These are phyloP conservation scores for Onychorhynchus coronatus DNA, from an alignment of 2,113 vertebrate species.

Conservation along the genomic window DNA sequence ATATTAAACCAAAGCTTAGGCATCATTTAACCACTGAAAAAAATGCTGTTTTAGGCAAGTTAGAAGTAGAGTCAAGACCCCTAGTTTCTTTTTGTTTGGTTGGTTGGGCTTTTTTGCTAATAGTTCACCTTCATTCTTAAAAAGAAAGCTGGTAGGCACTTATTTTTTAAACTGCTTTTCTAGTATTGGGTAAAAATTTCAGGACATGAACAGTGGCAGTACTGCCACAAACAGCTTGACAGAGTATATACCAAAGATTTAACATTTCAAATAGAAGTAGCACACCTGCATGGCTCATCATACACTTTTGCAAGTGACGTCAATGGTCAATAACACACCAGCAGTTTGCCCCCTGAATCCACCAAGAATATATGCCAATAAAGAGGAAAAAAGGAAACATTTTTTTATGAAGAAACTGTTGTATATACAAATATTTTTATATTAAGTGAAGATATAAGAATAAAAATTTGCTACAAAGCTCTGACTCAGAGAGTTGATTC, in stretches of 20 bases:
- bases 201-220: not conserved
- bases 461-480: not conserved
- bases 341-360: not conserved
- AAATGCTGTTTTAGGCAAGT: not conserved
- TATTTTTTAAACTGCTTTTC: not conserved
- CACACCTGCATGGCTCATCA: not conserved
- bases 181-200: not conserved
- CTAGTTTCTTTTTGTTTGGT: not conserved
- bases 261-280: not conserved
- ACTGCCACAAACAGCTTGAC: not conserved
- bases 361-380: not conserved
- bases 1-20: not conserved
- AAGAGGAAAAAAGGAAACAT: not conserved
- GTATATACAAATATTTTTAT: not conserved
- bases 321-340: not conserved
- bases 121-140: not conserved
- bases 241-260: not conserved
- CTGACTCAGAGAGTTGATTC: not conserved
- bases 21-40: not conserved
- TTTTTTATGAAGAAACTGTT: not conserved
- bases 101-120: not conserved
- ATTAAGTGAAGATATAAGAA: not conserved
- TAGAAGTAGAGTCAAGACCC: not conserved
- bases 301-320: not conserved
- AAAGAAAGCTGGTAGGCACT: not conserved